Conservation (phyloP, 2,888 invertebrate species). For the Itoplectis maculator region DNA sequence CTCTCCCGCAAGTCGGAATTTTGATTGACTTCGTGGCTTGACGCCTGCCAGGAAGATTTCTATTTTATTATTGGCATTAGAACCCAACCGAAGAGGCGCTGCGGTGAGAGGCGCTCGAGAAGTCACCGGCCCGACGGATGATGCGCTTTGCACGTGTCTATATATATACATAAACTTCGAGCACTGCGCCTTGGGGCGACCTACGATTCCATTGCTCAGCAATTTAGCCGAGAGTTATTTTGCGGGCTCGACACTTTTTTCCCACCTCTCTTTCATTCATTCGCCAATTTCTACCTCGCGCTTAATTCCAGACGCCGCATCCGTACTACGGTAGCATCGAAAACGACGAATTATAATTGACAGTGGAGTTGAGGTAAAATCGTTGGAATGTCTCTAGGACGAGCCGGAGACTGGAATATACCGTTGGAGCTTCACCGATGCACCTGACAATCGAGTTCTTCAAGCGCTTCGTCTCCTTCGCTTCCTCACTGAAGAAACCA, state of each 20-base stretch:
- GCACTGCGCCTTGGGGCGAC: background rate
- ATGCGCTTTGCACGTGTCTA: background rate
- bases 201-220: constrained; percentile 65
- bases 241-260: constrained; percentile 68
- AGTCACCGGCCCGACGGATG: constrained; percentile 13
- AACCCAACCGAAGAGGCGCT: constrained; percentile 11
- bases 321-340: background rate
- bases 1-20: constrained; percentile 51
- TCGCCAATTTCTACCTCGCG: constrained; percentile 13
- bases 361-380: constrained; percentile 28
- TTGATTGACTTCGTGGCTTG: constrained; percentile 62
- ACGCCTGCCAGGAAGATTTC: constrained; percentile 50
- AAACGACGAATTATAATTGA: constrained; percentile 39
- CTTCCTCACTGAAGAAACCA: constrained; percentile 14
- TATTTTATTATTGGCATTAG: constrained; percentile 66
- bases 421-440: constrained; percentile 58
- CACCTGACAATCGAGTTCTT: constrained; percentile 63
- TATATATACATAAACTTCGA: constrained; percentile 6
- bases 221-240: constrained; percentile 75
- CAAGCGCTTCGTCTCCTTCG: constrained; percentile 4
- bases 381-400: constrained; percentile 50
- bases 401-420: constrained; percentile 56
- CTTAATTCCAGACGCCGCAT: constrained; percentile 9
- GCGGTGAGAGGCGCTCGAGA: background rate
- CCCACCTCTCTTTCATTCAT: background rate